Percentiles rank a stretch among this genome's conserved stretches.
These are phyloP conservation scores for Malurus alboscapulatus DNA, from an alignment of 2,113 vertebrate species.

Conservation along the genomic window DNA sequence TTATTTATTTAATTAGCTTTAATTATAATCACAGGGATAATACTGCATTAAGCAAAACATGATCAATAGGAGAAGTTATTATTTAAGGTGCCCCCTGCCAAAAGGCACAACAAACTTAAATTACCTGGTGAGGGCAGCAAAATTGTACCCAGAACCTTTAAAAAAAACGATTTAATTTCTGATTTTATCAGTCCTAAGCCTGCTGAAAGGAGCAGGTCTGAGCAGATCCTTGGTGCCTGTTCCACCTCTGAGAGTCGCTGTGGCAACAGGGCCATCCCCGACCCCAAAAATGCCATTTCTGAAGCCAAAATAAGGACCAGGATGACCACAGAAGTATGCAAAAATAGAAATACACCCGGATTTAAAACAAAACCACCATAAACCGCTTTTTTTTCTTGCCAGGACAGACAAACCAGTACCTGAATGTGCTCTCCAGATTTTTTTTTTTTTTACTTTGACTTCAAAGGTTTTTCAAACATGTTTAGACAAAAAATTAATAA, in stretches of 20 bases:
- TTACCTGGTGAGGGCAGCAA: neutral
- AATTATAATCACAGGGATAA: neutral
- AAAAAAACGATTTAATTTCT: neutral
- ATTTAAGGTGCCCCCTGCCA: neutral
- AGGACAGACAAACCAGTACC: neutral
- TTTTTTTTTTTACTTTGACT: neutral
- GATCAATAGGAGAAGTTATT: neutral
- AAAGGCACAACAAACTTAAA: neutral
- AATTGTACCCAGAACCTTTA: neutral
- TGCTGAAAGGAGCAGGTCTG: neutral
- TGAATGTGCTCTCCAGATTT: neutral
- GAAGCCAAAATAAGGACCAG: fast-evolving
- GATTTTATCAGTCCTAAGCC: neutral
- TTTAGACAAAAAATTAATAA: conserved; percentile 35
- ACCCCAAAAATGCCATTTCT: neutral
- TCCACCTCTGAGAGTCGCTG: neutral
- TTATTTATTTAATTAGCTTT: neutral
- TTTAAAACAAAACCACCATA: fast-evolving
- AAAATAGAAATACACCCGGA: neutral
- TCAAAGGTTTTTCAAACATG: conserved; percentile 46
- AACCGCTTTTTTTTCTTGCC: neutral
- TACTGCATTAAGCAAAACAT: neutral
- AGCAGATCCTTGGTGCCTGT: neutral
- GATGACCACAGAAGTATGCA: fast-evolving
- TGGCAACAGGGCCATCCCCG: too few relatives aligned